Evolutionary conservation across 2,113 vertebrate genomes (phyloP), one percentile per base, ranked within the genome.

Genomic region (Ptilorrhoa leucosticta): DNA sequence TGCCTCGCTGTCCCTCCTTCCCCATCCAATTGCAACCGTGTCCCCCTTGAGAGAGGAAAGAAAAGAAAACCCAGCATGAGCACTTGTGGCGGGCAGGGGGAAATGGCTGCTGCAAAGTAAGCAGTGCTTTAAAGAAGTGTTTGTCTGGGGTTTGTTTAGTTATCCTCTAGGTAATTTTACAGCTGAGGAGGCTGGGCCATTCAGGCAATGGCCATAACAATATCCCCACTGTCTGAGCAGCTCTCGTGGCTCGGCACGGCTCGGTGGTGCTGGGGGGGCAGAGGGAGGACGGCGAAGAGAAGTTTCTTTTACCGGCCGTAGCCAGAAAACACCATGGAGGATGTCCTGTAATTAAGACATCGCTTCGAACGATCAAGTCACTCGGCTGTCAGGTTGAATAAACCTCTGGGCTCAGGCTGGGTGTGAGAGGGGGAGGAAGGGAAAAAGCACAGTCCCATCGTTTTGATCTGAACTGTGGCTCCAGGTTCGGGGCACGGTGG

Each of bases 91-190:
- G 2, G 83, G 94, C 95, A 87, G 82, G 65, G 93, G 94, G 95
- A 97, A 97, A 93, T 57, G 63, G 81, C 90, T 87, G 82, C 92
- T 87, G 96, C 91, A 95, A 95, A 94, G 92, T 90, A 95, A 96
- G 96, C 96, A 94, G 63, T 71, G 83, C 66, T 93, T 96, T 97
- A 96, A 97, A 96, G 97, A 93, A 90, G 95, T 93, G 95, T 95
- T 97, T 97, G 97, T 97, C 97, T 96, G 93, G 83, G 76, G 89
- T 93, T 97, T 97, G 92, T 97, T 97, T 97, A 94, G 97, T 96
- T 97, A 96, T 97, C 93, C 94, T 97, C 95, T 95, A 96, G 97
- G 97, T 97, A 96, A 97, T 97, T 97, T 96, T 89, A 95, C 97
- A 97, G 97, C 97, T 94, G 97, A 95, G 93, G 76, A 93, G 93